phyloP scores from a whole-genome alignment of 2,888 invertebrate genomes.

The Drosophila neotestacea region DNA sequence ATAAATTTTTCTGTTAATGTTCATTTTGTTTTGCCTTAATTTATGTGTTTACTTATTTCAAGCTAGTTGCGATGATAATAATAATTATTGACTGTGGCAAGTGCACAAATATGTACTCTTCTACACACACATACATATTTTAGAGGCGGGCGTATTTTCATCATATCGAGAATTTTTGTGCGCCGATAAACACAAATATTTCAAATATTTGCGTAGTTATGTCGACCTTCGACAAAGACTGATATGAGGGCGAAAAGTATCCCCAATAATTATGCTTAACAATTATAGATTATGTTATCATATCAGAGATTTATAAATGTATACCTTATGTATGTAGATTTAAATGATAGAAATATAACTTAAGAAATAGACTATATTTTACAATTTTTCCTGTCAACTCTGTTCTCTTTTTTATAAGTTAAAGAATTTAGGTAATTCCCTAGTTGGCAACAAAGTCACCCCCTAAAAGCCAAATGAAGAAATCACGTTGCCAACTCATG shows the following conservation, averaged over 20 bases:
- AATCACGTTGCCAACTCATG: constrained; percentile 71
- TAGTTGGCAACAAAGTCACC: constrained; percentile 2
- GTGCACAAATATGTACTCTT: constrained; percentile 25
- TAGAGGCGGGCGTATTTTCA: constrained; percentile 22
- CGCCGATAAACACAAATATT: constrained; percentile 50
- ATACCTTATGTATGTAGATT: background rate
- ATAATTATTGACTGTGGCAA: constrained; percentile 58
- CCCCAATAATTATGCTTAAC: constrained; percentile 10
- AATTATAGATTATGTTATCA: constrained; percentile 21
- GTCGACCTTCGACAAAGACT: constrained; percentile 39
- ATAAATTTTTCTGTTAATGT: constrained; percentile 2
- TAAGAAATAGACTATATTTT: background rate
- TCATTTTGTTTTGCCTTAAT: constrained; percentile 1
- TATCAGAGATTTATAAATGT: constrained; percentile 6
- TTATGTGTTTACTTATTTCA: constrained; percentile 21
- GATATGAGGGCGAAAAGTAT: constrained; percentile 11
- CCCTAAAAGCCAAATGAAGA: constrained; percentile 10
- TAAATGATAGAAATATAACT: background rate
- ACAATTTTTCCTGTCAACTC: no score
- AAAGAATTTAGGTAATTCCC: background rate
- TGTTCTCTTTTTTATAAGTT: background rate
- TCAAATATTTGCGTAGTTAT: constrained; percentile 50
- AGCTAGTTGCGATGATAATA: constrained; percentile 52
- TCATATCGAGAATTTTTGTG: constrained; percentile 5
- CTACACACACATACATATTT: background rate